Evolutionary conservation across 2,797 vertebrate genomes (phyloP).

Genomic region (Glyptemys insculpta): DNA sequence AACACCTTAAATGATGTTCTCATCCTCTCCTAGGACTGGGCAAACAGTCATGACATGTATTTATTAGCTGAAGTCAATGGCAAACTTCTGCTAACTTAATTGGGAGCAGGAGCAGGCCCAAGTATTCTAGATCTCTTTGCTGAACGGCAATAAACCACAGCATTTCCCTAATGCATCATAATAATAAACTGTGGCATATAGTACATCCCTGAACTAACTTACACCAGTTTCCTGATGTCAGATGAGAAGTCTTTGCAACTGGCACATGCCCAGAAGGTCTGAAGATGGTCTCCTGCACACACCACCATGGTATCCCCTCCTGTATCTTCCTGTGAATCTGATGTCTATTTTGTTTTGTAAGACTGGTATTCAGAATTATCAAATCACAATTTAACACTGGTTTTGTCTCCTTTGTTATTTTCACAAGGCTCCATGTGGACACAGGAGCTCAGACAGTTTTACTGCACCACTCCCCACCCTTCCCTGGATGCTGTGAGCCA

Average conservation of each 20-base stretch:
- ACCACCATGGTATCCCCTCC: neutral
- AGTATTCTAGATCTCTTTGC: neutral
- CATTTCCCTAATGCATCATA: neutral
- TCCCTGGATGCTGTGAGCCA: neutral
- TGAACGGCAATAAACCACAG: neutral
- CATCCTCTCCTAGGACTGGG: neutral
- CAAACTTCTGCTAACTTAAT: neutral
- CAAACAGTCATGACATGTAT: rapidly evolving
- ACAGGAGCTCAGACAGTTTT: neutral
- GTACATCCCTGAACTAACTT: neutral
- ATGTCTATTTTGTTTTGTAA: neutral
- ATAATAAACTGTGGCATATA: neutral
- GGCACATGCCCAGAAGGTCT: neutral
- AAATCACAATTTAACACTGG: neutral
- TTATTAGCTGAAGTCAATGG: neutral
- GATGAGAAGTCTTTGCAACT: neutral
- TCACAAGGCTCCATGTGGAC: neutral
- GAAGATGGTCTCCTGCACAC: neutral
- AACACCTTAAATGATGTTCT: neutral
- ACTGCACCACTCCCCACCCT: neutral
- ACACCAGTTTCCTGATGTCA: neutral
- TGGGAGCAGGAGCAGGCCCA: no score
- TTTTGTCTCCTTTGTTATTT: neutral
- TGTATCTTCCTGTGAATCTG: neutral
- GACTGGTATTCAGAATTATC: neutral